Evolutionary conservation across 2,888 invertebrate species (phyloP), one percentile per base, ranked within the genome.

Genomic region (Idaea dimidiata): DNA sequence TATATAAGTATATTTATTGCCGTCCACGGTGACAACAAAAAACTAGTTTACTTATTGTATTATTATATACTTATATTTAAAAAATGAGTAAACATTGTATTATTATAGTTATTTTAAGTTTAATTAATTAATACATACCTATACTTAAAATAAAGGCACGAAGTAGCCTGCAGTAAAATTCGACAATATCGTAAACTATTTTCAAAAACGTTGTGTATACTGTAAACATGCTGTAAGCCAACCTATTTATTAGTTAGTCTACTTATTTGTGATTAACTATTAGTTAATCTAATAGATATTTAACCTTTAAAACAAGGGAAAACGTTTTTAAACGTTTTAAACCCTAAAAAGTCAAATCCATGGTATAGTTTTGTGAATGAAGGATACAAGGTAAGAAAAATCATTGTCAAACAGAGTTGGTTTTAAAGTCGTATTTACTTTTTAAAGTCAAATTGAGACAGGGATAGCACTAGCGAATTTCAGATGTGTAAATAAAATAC

Each of bases 1-100:
- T 56, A 17, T 17, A n/a, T n/a, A n/a, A n/a, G n/a, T n/a, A n/a
- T n/a, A n/a, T 56, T 56, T 17, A 17, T 56, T 56, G 18, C 56
- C 56, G 56, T 56, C 56, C 56, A 56, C 56, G 56, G 17, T 18
- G 18, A 10, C 18, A 56, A 17, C n/a, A 6, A 56, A 18, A 17
- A 14, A 17, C 7, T 10, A 56, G 16, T 56, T n/a, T 7, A 56
- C 17, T 18, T 18, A 10, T 56, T 14, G 17, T 56, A 17, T 6
- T 56, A 16, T 54, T 54, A 16, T 6, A 54, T n/a, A 54, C 54
- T 54, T 32, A 8, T 32, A 32, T 32, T 32, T 32, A 32, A 32
- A 4, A n/a, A n/a, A n/a, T n/a, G n/a, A n/a, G 24, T 24, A 24
- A 3, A 24, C 3, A 5, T 24, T 3, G 3, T 5, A 24, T 24